A percentile compares a stretch with the other conserved stretches of the same genome.
These are phyloP conservation scores for Anastrepha obliqua DNA, from an alignment of 1,140 invertebrate genomes.

Conservation along the genomic window DNA sequence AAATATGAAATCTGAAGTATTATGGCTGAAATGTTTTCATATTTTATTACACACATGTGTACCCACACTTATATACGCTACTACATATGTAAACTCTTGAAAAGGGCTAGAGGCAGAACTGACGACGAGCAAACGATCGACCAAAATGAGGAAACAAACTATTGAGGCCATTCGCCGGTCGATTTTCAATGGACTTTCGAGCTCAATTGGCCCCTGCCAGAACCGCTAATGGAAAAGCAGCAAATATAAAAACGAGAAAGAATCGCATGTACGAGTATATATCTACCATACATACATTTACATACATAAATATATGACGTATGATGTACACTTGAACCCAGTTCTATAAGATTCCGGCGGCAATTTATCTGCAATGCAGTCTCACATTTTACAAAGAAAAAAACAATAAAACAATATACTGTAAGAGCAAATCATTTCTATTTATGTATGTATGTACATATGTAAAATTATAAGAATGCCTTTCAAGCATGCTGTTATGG, in stretches of 20 bases:
- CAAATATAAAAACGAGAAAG: neutral
- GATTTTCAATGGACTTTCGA: conserved; percentile 30
- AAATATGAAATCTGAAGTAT: conserved; percentile 44
- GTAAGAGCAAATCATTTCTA: too few relatives aligned
- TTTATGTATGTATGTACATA: too few relatives aligned
- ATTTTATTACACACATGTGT: neutral
- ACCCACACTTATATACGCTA: neutral
- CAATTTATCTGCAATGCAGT: neutral
- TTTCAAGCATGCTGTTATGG: neutral
- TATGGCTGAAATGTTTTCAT: neutral
- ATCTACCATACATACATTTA: neutral
- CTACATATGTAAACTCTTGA: conserved; percentile 7
- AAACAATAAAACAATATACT: too few relatives aligned
- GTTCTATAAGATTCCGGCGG: too few relatives aligned
- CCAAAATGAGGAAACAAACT: conserved; percentile 30
- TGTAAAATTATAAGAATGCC: neutral
- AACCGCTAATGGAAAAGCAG: neutral
- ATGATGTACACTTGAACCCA: too few relatives aligned
- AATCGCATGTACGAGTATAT: too few relatives aligned
- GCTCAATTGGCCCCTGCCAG: neutral
- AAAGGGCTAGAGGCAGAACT: neutral
- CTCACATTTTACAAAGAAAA: too few relatives aligned
- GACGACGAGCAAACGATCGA: conserved; percentile 26
- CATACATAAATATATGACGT: neutral
- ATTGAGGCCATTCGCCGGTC: conserved; percentile 33